Conservation (phyloP, 2,888 invertebrate species). For the Nudaria mundana region DNA sequence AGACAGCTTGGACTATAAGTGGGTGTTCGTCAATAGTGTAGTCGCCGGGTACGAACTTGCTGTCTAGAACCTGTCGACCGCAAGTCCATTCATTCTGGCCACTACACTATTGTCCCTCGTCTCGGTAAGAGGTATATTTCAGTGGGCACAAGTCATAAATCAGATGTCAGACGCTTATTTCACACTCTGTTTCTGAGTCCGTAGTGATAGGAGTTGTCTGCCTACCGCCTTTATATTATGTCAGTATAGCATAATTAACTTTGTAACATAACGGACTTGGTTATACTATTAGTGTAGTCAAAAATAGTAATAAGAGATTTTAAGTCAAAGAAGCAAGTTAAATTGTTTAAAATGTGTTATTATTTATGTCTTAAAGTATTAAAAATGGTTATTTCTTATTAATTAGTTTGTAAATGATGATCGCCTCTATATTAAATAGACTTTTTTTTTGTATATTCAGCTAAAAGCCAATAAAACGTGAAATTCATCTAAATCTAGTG, state of each 20-base stretch:
- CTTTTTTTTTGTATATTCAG: conserved; percentile 50
- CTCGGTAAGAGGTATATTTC: too few species aligned
- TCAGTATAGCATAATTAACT: conserved; percentile 74
- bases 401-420: conserved; percentile 79
- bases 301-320: conserved; percentile 77
- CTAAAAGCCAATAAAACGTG: conserved; percentile 70
- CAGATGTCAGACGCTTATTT: conserved; percentile 30
- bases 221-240: conserved; percentile 80
- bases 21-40: too few species aligned
- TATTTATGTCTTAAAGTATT: conserved; percentile 82
- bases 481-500: background rate
- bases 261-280: conserved; percentile 77
- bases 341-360: conserved; percentile 82
- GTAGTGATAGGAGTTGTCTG: conserved; percentile 75
- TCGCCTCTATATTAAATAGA: conserved; percentile 67
- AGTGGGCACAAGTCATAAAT: conserved; percentile 19
- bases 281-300: conserved; percentile 80
- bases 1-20: too few species aligned
- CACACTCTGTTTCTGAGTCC: conserved; percentile 76
- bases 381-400: conserved; percentile 82
- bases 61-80: too few species aligned
- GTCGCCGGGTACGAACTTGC: too few species aligned
- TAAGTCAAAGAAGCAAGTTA: conserved; percentile 81
- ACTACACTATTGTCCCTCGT: too few species aligned
- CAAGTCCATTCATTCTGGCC: too few species aligned